These are phyloP conservation scores for Lasius platythorax DNA, from an alignment of 2,888 invertebrate genomes.

Conservation along the genomic window DNA sequence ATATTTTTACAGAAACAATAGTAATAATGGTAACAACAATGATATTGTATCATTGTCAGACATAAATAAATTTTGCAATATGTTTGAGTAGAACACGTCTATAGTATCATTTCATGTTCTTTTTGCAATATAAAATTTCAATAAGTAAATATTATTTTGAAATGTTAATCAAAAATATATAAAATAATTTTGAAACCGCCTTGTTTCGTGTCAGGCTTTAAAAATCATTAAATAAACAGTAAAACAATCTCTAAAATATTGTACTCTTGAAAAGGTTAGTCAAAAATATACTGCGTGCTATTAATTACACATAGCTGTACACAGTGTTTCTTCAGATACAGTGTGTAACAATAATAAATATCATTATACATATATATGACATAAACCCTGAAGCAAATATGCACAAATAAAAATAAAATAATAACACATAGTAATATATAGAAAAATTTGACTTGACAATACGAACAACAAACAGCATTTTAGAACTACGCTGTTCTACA, in stretches of 20 bases:
- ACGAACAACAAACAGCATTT: not conserved
- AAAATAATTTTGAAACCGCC: not conserved
- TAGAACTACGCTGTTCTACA: not conserved
- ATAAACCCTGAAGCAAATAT: not conserved
- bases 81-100: constrained; percentile 71
- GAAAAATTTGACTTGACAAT: not conserved
- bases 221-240: not conserved
- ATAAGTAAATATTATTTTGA: not conserved
- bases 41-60: not conserved
- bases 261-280: not conserved
- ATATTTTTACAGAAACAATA: not conserved
- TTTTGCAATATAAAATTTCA: not conserved
- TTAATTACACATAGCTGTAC: constrained; percentile 29
- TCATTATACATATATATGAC: not conserved
- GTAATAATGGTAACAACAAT: not conserved
- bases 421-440: not conserved
- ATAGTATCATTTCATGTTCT: constrained; percentile 73
- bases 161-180: not conserved
- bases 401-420: not conserved
- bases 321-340: constrained; percentile 31
- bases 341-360: constrained; percentile 20
- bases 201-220: not conserved
- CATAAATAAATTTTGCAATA: constrained; percentile 19
- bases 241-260: not conserved
- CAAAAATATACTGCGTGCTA: not conserved